These are phyloP conservation scores for Macrochelys suwanniensis DNA, from an alignment of 2,797 vertebrate genomes.

Conservation along the genomic window DNA sequence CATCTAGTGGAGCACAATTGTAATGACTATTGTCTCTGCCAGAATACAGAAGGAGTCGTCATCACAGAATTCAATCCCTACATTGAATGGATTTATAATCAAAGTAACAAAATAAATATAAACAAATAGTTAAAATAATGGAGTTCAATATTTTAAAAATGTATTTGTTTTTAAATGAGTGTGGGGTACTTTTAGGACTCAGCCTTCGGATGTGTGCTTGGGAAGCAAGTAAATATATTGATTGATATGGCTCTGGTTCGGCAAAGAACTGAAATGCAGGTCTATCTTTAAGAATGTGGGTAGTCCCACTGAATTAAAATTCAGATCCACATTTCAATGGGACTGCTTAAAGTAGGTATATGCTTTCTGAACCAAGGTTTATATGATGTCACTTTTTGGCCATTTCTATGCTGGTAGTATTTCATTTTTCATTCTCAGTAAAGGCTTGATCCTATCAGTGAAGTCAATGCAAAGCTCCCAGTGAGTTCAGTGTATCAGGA, in stretches of 20 bases:
- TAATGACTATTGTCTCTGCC: accelerated
- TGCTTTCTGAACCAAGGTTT: neutral
- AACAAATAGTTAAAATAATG: neutral
- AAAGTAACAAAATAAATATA: neutral
- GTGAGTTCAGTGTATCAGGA: neutral
- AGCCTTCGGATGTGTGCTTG: neutral
- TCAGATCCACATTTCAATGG: neutral
- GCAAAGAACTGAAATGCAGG: neutral
- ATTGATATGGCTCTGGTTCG: neutral
- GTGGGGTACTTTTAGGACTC: neutral
- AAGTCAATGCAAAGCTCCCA: neutral
- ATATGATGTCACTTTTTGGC: neutral
- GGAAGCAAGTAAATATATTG: neutral
- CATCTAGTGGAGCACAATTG: neutral
- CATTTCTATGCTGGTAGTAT: neutral
- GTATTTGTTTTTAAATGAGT: neutral
- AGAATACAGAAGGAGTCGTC: neutral
- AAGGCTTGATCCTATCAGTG: accelerated
- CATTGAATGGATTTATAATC: neutral
- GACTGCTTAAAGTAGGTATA: neutral
- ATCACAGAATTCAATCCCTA: accelerated
- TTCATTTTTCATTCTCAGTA: neutral
- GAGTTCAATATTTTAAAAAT: neutral
- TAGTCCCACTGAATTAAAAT: neutral
- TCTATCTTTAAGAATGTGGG: neutral